Conservation (phyloP, 2,888 invertebrate species). For the Synergus japonicus region DNA sequence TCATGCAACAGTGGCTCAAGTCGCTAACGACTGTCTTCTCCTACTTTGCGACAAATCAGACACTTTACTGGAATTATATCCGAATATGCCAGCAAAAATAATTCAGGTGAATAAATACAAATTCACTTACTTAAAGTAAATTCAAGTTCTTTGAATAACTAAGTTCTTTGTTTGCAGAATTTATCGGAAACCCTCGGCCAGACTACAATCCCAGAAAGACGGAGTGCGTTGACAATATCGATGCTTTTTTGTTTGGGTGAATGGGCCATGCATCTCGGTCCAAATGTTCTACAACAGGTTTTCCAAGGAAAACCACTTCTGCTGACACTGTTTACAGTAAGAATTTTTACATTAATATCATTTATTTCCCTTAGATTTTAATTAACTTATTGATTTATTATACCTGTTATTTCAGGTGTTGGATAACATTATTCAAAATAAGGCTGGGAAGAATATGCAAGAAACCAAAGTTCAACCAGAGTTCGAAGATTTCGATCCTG, state of each 20-base stretch:
- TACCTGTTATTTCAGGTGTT: conserved; percentile 65
- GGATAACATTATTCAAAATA: conserved; percentile 73
- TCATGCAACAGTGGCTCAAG: conserved; percentile 85
- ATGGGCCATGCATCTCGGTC: conserved; percentile 93
- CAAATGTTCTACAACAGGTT: conserved; percentile 81
- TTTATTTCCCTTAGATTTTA: background rate
- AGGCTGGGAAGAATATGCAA: conserved; percentile 58
- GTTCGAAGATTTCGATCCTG: conserved; percentile 84
- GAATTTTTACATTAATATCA: conserved; percentile 39
- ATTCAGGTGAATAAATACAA: conserved; percentile 76
- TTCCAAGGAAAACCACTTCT: conserved; percentile 80
- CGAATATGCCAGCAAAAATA: conserved; percentile 84
- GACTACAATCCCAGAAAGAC: conserved; percentile 77
- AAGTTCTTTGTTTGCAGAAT: conserved; percentile 68
- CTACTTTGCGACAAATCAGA: conserved; percentile 89
- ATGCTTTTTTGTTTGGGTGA: conserved; percentile 94
- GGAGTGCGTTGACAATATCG: conserved; percentile 85
- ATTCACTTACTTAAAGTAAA: background rate
- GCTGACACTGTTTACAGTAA: conserved; percentile 86
- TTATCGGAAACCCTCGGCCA: conserved; percentile 79
- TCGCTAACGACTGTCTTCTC: conserved; percentile 89
- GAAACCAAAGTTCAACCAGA: conserved; percentile 71
- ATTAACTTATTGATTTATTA: conserved; percentile 1
- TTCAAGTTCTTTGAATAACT: conserved; percentile 31
- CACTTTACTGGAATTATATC: conserved; percentile 84